A percentile compares a stretch with the other conserved stretches of the same genome.
Evolutionary conservation across 1,140 invertebrate genomes (phyloP).

Genomic region (Bradysia coprophila): DNA sequence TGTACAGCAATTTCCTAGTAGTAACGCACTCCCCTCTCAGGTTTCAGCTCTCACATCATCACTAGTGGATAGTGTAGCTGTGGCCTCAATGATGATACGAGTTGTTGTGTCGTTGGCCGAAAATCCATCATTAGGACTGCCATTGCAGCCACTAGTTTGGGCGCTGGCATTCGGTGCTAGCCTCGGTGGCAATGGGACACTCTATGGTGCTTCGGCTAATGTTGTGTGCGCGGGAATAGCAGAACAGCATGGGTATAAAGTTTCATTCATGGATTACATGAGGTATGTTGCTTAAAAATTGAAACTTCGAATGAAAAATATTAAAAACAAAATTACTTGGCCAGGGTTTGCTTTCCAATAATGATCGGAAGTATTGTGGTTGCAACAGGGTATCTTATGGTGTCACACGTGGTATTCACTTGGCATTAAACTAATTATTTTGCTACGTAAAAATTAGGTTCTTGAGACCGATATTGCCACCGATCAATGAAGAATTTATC

Average conservation of each 20-base stretch:
- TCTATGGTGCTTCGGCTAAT: conserved; percentile 66
- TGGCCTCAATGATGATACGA: conserved; percentile 66
- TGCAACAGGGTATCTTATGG: conserved; percentile 43
- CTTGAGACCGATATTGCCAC: no score
- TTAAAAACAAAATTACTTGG: conserved; percentile 19
- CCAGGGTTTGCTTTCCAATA: conserved; percentile 57
- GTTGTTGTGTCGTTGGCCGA: conserved; percentile 42
- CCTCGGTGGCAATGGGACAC: conserved; percentile 65
- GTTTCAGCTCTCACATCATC: conserved; percentile 56
- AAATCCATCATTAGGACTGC: conserved; percentile 37
- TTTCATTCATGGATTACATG: conserved; percentile 53
- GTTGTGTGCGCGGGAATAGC: conserved; percentile 65
- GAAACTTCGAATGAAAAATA: neutral
- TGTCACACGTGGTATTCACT: conserved; percentile 42
- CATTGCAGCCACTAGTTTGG: conserved; percentile 49
- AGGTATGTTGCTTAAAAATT: conserved; percentile 22
- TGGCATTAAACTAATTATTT: conserved; percentile 37
- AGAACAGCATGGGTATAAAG: conserved; percentile 63
- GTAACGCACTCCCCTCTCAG: conserved; percentile 13
- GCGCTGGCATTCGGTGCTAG: conserved; percentile 59
- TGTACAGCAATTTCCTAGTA: neutral
- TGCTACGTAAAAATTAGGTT: no score
- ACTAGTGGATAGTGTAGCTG: conserved; percentile 67
- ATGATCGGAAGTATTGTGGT: conserved; percentile 48
- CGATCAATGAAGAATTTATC: no score